phyloP scores from a whole-genome alignment of 2,113 vertebrate genomes.

The Arothron firmamentum region DNA sequence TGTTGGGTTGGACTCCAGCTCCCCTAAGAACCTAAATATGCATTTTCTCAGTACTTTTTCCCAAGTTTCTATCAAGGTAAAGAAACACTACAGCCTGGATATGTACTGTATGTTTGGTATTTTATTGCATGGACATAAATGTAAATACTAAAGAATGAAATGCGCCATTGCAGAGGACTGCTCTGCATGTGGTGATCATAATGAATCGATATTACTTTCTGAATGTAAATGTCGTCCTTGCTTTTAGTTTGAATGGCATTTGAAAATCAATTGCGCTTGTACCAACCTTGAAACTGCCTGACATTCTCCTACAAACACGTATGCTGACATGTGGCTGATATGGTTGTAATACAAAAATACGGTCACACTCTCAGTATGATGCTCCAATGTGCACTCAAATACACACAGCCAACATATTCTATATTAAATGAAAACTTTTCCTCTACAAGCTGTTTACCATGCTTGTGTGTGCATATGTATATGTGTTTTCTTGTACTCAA shows the following conservation, averaged over 20 bases:
- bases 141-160: slow-evolving; percentile 41
- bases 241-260: slow-evolving; percentile 15
- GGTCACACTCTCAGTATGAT: neutral
- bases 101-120: slow-evolving; percentile 10
- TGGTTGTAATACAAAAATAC: slow-evolving; percentile 48
- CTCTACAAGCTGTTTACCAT: slow-evolving; percentile 17
- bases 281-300: slow-evolving; percentile 51
- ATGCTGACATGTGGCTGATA: slow-evolving; percentile 46
- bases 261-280: no score
- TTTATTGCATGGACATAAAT: slow-evolving; percentile 28
- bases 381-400: neutral
- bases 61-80: neutral
- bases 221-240: slow-evolving; percentile 32
- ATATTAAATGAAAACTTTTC: neutral
- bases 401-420: neutral
- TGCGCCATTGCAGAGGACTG: slow-evolving; percentile 36
- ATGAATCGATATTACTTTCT: slow-evolving; percentile 46
- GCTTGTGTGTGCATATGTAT: neutral
- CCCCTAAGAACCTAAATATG: no score
- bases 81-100: slow-evolving; percentile 10
- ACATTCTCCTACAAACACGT: slow-evolving; percentile 59
- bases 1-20: no score
- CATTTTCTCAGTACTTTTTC: neutral
- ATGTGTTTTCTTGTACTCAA: no score
- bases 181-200: slow-evolving; percentile 27